A percentile compares a stretch with the other conserved stretches of the same genome.
Conservation (phyloP, 2,797 vertebrate species). For the Chaetophractus vellerosus region DNA sequence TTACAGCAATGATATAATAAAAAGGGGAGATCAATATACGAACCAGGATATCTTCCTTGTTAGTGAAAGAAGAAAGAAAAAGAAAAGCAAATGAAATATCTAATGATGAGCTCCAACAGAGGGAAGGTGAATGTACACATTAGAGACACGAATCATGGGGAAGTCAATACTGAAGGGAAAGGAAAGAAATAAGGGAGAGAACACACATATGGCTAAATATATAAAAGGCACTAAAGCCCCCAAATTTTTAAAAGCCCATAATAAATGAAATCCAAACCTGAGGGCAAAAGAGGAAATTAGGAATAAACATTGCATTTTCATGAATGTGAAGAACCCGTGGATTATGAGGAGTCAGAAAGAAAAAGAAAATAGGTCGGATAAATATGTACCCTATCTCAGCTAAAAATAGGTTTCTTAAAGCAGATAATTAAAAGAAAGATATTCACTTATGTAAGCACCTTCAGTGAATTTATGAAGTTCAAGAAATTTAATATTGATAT, state of each 20-base stretch:
- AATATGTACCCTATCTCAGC: neutral
- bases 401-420: neutral
- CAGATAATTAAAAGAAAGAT: neutral
- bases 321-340: neutral
- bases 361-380: neutral
- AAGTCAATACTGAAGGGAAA: neutral
- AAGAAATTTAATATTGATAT: too few relatives aligned
- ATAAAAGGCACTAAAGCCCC: neutral
- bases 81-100: neutral
- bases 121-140: neutral
- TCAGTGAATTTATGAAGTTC: too few relatives aligned
- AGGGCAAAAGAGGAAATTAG: neutral
- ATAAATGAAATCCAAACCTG: slow-evolving; percentile 19
- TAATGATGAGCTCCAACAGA: neutral
- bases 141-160: neutral
- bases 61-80: neutral
- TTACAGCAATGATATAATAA: neutral
- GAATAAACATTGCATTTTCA: neutral
- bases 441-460: too few relatives aligned
- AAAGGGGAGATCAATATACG: neutral
- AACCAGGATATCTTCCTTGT: too few relatives aligned
- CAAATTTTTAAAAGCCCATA: neutral
- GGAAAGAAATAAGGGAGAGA: neutral
- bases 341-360: neutral
- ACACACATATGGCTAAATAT: neutral